Base-by-base conservation (phyloP, 2,797 vertebrate species). In the Eleutherodactylus coqui region DNA sequence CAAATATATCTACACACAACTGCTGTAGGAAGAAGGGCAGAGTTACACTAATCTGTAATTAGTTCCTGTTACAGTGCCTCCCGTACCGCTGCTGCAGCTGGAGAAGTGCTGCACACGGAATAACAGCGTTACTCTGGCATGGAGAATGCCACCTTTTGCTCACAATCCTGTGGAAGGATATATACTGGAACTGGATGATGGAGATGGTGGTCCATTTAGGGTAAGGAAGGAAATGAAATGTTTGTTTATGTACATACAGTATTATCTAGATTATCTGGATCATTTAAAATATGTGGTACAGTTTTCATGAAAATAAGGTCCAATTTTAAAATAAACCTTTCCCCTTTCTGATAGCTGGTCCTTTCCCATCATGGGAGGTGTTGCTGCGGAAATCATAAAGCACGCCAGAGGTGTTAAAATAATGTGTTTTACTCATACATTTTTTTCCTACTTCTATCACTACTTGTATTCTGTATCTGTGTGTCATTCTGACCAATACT, bases 51-150 rank as follows among this genome's bases (percentile, higher is more conserved):
- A 94, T 87, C 87, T 91, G 73, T 89, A 89, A 91, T 91, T 90
- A 90, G 95, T 96, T 91, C 91, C 92, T 8, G 88, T 94, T 80
- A 88, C 93, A 88, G 97, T 97, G 89, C 98, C 98, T 0, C 92
- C 94, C 0, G 93, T 95, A 21, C 98, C 98, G 2, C 90, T 98
- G 58, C 94, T 99, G 90, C 97, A 99, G 94, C 93, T 99, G 92
- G 97, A 99, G 92, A 98, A 98, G 90, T 99, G 97, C 90, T 98
- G 98, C 90, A 97, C 96, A 82, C 93, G 96, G 67, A 97, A 99
- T 93, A 99, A 99, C 95, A 99, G 97, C 0, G 97, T 97, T 91
- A 99, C 98, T 0, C 90, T 99, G 93, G 97, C 97, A 90, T 99
- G 98, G 98, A 96, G 96, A 92, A 96, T 96, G 36, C 94, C 93